Evolutionary conservation across 2,113 vertebrate genomes (phyloP), one percentile per base, ranked within the genome.

Genomic region (Typhlomys cinereus): DNA sequence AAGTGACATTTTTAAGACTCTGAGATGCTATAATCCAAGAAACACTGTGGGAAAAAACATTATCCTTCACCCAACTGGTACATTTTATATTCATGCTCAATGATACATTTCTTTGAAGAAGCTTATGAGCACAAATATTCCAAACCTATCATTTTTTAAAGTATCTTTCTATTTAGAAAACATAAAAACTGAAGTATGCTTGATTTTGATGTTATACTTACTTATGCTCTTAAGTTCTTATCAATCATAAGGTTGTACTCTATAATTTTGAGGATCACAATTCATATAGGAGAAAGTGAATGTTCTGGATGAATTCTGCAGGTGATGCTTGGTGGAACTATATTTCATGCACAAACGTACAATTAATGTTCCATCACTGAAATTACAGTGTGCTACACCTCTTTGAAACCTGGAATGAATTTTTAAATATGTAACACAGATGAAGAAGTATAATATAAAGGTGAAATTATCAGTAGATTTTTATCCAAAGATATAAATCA

Each of bases 341-440:
- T 89, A 81, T 92, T 89, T 96, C 46, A 89, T 71, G 7, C 10
- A 39, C 59, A 64, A 75, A 94, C 81, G 39, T 66, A 85, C 25
- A 89, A 85, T 74, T 69, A 90, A 88, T 92, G 52, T 93, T 89
- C 20, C 27, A 82, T 78, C 41, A 83, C 21, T 75, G 52, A 71
- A 74, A 57, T 85, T 69, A 71, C 3, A 95, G 69, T 90, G 59
- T n/a, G 3, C 7, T 85, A 64, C 25, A 34, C 66, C 9, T 52
- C 31, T 81, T 69, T 86, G 69, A 92, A 94, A 86, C 83, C 75
- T 80, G 34, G 90, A 88, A 41, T 76, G 23, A 5, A 75, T 75
- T 76, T 81, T 14, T 71, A 89, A 96, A 94, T 85, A 95, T 90
- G 93, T 94, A 94, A 78, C 13, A 80, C 12, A 90, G 39, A 69